These are phyloP conservation scores for Cathartes aura DNA, from an alignment of 2,113 vertebrate species.

Conservation along the genomic window DNA sequence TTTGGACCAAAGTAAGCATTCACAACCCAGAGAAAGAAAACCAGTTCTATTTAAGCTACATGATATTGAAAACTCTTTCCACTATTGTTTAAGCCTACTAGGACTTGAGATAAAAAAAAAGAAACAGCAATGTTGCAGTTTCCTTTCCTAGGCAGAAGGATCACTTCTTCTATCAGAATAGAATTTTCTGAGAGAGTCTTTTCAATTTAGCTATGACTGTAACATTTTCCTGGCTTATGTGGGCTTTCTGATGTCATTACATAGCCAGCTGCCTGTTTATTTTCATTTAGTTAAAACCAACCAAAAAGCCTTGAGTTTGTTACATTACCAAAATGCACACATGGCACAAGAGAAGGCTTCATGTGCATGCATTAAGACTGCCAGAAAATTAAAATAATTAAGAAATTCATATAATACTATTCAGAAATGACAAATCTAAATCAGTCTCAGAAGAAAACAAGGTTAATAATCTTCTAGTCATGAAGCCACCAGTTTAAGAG, in stretches of 20 bases:
- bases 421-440: background rate
- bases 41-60: background rate
- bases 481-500: background rate
- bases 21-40: background rate
- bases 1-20: background rate
- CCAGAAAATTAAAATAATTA: background rate
- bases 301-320: background rate
- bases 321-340: background rate
- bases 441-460: background rate
- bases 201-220: background rate
- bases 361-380: background rate
- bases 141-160: background rate
- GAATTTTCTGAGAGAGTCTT: slow-evolving; percentile 31
- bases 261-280: slow-evolving; percentile 26
- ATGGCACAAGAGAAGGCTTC: background rate
- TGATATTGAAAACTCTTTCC: fast-evolving
- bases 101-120: background rate
- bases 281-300: slow-evolving; percentile 9
- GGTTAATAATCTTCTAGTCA: background rate
- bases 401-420: background rate
- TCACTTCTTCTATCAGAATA: slow-evolving; percentile 2
- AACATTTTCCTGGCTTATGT: slow-evolving; percentile 63
- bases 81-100: background rate
- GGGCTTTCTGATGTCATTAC: slow-evolving; percentile 14
- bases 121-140: background rate